These are phyloP conservation scores for Phortica variegata DNA, from an alignment of 1,140 invertebrate genomes.

Conservation along the genomic window DNA sequence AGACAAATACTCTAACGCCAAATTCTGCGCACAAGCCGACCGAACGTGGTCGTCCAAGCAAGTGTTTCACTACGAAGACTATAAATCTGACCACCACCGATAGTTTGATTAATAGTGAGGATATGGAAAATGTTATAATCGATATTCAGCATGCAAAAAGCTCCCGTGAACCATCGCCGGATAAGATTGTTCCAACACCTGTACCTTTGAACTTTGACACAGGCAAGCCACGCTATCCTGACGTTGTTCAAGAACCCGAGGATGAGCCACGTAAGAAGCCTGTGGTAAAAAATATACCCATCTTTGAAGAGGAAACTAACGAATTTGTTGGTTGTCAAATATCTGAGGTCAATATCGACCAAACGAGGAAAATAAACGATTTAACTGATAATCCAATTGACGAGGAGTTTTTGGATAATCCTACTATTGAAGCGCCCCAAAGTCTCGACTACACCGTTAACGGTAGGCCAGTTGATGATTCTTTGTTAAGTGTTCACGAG, in stretches of 20 bases:
- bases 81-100: slow-evolving; percentile 53
- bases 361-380: slow-evolving; percentile 19
- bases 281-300: slow-evolving; percentile 52
- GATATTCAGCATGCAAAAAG: slow-evolving; percentile 70
- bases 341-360: slow-evolving; percentile 40
- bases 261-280: slow-evolving; percentile 60
- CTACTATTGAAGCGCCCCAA: slow-evolving; percentile 40
- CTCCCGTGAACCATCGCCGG: slow-evolving; percentile 70
- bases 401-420: slow-evolving; percentile 36
- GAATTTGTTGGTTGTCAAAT: slow-evolving; percentile 51
- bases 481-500: slow-evolving; percentile 63
- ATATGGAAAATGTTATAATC: slow-evolving; percentile 61
- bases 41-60: slow-evolving; percentile 39
- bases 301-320: slow-evolving; percentile 51
- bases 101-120: slow-evolving; percentile 43
- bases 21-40: slow-evolving; percentile 8
- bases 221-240: slow-evolving; percentile 68
- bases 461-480: slow-evolving; percentile 51
- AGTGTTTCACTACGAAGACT: slow-evolving; percentile 52
- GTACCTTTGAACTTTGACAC: slow-evolving; percentile 61
- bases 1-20: slow-evolving; percentile 30
- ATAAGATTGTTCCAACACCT: slow-evolving; percentile 66
- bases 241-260: slow-evolving; percentile 70
- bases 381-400: slow-evolving; percentile 1
- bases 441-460: slow-evolving; percentile 26